Conservation (phyloP, 2,888 invertebrate genomes). For the Nudaria mundana region DNA sequence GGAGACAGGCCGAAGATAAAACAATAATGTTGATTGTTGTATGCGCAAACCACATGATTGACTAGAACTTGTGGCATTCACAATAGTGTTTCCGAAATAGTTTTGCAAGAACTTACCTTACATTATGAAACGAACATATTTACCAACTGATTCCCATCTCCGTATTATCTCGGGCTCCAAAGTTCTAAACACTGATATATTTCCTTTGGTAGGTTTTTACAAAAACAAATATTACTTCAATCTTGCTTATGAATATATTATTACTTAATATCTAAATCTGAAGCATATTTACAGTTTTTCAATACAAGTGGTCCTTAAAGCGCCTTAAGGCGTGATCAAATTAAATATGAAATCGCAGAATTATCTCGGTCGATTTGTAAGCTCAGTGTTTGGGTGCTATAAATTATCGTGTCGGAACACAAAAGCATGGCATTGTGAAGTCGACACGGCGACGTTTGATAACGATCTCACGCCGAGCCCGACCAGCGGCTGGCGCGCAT, state of each 20-base stretch:
- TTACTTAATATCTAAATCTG: too few species aligned
- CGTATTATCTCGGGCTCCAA: too few species aligned
- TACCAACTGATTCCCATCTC: too few species aligned
- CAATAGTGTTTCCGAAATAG: not conserved
- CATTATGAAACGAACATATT: too few species aligned
- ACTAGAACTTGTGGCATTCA: conserved; percentile 7
- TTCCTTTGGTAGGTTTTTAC: too few species aligned
- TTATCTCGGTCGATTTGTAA: conserved; percentile 62
- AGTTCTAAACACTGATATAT: too few species aligned
- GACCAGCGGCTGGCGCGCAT: conserved; percentile 25
- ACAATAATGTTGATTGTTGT: conserved; percentile 13
- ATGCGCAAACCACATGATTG: conserved; percentile 10
- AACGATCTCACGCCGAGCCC: conserved; percentile 53
- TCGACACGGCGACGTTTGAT: conserved; percentile 73
- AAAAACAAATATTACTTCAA: too few species aligned
- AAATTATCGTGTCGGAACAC: conserved; percentile 75
- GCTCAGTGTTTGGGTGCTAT: conserved; percentile 67
- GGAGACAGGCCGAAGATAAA: conserved; percentile 2
- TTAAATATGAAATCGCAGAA: conserved; percentile 56
- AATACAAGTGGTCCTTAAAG: too few species aligned
- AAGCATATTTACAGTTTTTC: too few species aligned
- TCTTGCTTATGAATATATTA: too few species aligned
- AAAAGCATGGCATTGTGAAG: conserved; percentile 76
- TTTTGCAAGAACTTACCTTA: conserved; percentile 3
- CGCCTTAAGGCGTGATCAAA: conserved; percentile 42